Percentiles rank a stretch among this genome's conserved stretches.
These are phyloP conservation scores for Pocillopora grandis DNA, from an alignment of 92 coral and sea anemone genomes.

Conservation along the genomic window DNA sequence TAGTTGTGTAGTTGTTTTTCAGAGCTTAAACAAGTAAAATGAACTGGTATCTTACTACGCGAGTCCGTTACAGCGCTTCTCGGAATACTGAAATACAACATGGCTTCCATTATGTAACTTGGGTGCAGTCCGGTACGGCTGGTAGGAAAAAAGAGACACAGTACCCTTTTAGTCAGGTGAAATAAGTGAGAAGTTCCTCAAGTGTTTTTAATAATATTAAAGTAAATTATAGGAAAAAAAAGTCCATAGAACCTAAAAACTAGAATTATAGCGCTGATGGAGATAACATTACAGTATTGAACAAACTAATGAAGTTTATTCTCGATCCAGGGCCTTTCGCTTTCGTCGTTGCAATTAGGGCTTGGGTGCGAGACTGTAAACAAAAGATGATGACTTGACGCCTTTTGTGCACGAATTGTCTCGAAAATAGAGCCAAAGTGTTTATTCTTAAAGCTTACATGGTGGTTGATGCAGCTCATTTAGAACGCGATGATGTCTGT, in stretches of 20 bases:
- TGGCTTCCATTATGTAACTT: background rate
- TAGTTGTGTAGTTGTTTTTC: too few species aligned
- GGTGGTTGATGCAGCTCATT: background rate
- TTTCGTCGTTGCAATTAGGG: background rate
- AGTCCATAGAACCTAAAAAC: background rate
- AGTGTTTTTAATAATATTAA: slow-evolving; percentile 25
- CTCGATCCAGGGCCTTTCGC: background rate
- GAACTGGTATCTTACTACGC: too few species aligned
- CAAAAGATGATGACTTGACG: too few species aligned
- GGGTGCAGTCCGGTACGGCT: background rate
- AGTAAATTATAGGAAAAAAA: slow-evolving; percentile 5
- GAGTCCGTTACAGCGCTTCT: background rate
- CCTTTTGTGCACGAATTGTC: too few species aligned
- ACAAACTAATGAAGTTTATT: background rate
- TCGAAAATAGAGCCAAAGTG: too few species aligned
- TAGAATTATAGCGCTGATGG: background rate
- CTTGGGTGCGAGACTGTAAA: background rate
- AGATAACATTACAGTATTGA: too few species aligned
- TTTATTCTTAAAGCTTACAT: background rate
- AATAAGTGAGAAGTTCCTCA: background rate
- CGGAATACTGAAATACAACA: background rate
- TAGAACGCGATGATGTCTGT: background rate
- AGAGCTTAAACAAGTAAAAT: too few species aligned
- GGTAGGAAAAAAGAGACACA: background rate
- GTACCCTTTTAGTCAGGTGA: background rate